Evolutionary conservation across 2,113 vertebrate genomes (phyloP).

Genomic region (Drymodes brunneopygia): DNA sequence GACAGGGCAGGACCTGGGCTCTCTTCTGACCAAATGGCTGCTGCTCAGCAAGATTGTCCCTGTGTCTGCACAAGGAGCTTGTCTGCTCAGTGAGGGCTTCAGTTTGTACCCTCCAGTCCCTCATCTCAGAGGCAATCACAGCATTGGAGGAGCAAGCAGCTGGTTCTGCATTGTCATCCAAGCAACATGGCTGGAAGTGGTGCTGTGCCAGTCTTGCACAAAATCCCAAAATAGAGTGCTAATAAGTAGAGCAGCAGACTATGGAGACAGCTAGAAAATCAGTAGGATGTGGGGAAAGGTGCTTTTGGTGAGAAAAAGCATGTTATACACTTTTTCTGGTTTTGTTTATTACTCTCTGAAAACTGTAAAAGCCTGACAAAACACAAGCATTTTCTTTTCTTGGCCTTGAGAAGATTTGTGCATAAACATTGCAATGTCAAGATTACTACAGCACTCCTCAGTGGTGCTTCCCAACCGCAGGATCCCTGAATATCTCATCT

Average conservation of each 20-base stretch:
- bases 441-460: not conserved
- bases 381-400: not conserved
- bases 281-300: not conserved
- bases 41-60: not conserved
- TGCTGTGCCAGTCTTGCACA: not conserved
- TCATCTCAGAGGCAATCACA: not conserved
- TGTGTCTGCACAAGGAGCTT: not conserved
- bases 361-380: not conserved
- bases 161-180: not conserved
- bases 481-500: not conserved
- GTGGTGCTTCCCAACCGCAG: not conserved
- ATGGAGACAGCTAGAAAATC: not conserved
- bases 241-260: not conserved
- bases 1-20: not conserved
- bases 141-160: not conserved
- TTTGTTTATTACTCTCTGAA: not conserved
- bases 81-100: not conserved
- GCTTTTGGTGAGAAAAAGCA: not conserved
- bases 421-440: not conserved
- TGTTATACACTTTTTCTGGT: fast-evolving
- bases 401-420: not conserved
- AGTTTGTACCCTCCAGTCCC: not conserved
- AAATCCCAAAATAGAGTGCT: not conserved
- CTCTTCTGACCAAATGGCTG: not conserved
- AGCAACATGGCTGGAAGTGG: not conserved